Conservation (phyloP, 2,113 vertebrate genomes). For the Xenopus tropicalis region DNA sequence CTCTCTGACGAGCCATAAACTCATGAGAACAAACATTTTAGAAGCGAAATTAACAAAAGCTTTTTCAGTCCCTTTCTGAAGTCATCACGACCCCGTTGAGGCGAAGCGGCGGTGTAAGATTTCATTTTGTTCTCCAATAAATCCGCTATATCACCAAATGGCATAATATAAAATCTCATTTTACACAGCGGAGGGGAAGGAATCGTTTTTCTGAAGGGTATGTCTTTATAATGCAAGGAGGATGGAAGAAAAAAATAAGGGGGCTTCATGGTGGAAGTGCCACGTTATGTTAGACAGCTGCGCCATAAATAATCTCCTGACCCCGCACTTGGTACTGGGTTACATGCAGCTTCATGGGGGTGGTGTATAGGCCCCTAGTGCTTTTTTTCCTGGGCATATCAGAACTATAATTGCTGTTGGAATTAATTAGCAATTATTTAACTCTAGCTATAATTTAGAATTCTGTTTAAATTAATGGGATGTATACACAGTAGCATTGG, state of each 20-base stretch:
- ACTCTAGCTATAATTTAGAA: too few relatives aligned
- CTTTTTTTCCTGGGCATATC: background rate
- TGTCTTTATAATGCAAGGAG: conserved; percentile 19
- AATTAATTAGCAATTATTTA: too few relatives aligned
- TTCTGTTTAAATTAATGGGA: too few relatives aligned
- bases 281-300: conserved; percentile 35
- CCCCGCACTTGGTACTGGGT: background rate
- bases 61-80: conserved; percentile 12
- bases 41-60: conserved; percentile 23
- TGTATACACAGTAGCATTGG: too few relatives aligned
- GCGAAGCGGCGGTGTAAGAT: background rate
- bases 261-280: conserved; percentile 18
- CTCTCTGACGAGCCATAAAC: conserved; percentile 24
- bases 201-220: conserved; percentile 4
- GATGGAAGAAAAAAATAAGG: background rate
- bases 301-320: conserved; percentile 7
- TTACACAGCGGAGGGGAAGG: conserved; percentile 19
- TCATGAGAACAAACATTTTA: conserved; percentile 20
- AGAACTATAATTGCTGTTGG: too few relatives aligned
- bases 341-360: background rate
- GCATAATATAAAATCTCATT: conserved; percentile 37
- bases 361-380: background rate
- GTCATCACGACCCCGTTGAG: conserved; percentile 10
- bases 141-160: conserved; percentile 24
- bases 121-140: conserved; percentile 22